Conservation (phyloP, 1,140 invertebrate species). For the Mercenaria mercenaria region DNA sequence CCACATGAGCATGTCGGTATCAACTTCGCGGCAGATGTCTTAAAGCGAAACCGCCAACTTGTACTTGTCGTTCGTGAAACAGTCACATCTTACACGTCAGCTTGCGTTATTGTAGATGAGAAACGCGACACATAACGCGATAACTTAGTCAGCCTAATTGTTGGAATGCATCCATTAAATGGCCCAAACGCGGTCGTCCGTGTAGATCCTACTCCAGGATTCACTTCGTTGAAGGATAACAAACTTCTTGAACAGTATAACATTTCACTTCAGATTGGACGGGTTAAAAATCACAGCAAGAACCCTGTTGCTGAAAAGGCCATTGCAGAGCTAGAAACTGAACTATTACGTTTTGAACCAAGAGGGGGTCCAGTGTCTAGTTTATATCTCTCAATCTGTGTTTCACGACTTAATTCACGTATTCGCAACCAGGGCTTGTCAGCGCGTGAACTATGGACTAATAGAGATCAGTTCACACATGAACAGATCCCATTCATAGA, state of each 20-base stretch:
- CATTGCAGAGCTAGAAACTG: conserved; percentile 51
- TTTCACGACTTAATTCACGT: conserved; percentile 37
- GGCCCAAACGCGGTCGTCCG: background rate
- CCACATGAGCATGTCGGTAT: conserved; percentile 30
- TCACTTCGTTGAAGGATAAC: background rate
- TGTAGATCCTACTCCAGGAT: background rate
- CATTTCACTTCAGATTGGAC: conserved; percentile 40
- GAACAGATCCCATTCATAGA: conserved; percentile 60
- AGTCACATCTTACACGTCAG: conserved; percentile 55
- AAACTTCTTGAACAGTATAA: background rate
- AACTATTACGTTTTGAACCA: background rate
- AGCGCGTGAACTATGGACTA: conserved; percentile 27
- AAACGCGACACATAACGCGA: conserved; percentile 31
- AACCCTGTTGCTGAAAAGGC: conserved; percentile 66
- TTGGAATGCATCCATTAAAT: conserved; percentile 35
- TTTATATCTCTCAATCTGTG: background rate
- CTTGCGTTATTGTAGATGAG: conserved; percentile 35
- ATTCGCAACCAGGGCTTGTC: background rate
- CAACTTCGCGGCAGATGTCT: conserved; percentile 59
- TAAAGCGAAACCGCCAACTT: conserved; percentile 50
- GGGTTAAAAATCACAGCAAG: conserved; percentile 65
- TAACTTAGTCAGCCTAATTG: background rate
- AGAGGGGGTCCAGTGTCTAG: background rate
- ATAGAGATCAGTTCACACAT: conserved; percentile 33
- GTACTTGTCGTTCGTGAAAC: conserved; percentile 64